Conservation (phyloP, 2,888 invertebrate species). For the Drosophila tripunctata region DNA sequence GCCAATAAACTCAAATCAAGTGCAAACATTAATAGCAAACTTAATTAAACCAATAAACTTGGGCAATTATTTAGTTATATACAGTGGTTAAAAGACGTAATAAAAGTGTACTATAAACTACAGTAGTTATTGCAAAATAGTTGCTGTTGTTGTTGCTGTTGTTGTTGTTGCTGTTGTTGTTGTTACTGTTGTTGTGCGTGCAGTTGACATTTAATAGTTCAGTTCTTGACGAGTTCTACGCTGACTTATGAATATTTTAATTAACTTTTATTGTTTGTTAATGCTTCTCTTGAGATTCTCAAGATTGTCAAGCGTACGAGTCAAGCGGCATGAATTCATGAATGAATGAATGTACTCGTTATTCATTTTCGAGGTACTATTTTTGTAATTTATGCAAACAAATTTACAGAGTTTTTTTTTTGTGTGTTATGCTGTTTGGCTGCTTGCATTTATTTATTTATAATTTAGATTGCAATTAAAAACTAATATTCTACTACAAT, state of each 20-base stretch:
- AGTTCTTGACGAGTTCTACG: conserved; percentile 32
- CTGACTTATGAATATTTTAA: conserved; percentile 71
- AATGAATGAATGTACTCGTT: conserved; percentile 4
- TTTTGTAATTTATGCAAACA: conserved; percentile 67
- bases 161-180: not conserved
- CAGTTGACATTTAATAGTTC: conserved; percentile 67
- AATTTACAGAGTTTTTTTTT: conserved; percentile 36
- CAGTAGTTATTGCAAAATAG: conserved; percentile 5
- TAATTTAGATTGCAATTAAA: conserved; percentile 76
- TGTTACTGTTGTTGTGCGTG: conserved; percentile 11
- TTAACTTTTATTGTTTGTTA: conserved; percentile 66
- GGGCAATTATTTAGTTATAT: not conserved
- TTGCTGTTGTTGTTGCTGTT: not conserved
- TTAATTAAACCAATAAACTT: conserved; percentile 1
- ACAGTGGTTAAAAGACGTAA: not conserved
- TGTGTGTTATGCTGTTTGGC: too few species aligned
- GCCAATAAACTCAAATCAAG: not conserved
- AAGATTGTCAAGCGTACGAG: not conserved
- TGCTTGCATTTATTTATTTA: conserved; percentile 60
- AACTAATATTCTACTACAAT: conserved; percentile 67
- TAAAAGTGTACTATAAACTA: conserved; percentile 11
- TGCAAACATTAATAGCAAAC: not conserved
- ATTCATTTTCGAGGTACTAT: conserved; percentile 21
- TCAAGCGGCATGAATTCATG: not conserved
- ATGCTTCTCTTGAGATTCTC: conserved; percentile 4